Conservation (phyloP, 2,113 vertebrate genomes). For the Podocnemis expansa region DNA sequence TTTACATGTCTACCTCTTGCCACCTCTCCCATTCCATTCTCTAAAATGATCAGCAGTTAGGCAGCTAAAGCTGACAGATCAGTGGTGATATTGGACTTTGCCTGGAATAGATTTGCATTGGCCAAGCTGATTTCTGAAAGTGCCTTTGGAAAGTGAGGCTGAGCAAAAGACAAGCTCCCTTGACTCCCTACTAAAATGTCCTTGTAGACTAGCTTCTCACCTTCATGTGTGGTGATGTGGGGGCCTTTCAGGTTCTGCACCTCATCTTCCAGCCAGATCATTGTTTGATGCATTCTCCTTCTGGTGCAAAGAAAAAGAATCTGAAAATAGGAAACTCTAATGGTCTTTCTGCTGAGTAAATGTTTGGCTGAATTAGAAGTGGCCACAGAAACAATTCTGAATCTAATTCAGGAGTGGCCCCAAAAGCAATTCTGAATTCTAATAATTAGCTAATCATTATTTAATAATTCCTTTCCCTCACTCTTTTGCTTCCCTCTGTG, state of each 20-base stretch:
- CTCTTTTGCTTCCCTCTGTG: not conserved
- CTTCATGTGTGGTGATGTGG: not conserved
- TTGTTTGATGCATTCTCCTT: not conserved
- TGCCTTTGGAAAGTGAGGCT: not conserved
- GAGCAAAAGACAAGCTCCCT: not conserved
- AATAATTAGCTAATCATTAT: not conserved
- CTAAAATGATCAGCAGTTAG: not conserved
- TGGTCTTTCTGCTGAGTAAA: not conserved
- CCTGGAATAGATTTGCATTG: not conserved
- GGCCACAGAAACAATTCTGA: not conserved
- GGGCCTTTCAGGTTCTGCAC: too few relatives aligned
- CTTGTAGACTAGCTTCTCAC: not conserved
- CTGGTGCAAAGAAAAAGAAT: not conserved
- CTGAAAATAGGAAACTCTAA: not conserved
- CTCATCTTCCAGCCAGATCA: not conserved
- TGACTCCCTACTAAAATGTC: not conserved
- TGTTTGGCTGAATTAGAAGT: not conserved
- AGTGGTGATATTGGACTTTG: not conserved
- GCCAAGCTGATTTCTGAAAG: not conserved
- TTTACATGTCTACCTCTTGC: not conserved
- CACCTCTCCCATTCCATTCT: not conserved
- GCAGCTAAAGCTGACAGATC: not conserved
- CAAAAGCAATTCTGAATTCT: not conserved
- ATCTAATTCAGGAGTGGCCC: not conserved
- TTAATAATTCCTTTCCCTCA: not conserved